These are phyloP conservation scores for Scylla paramamosain DNA, from an alignment of 1,140 invertebrate species.

Conservation along the genomic window DNA sequence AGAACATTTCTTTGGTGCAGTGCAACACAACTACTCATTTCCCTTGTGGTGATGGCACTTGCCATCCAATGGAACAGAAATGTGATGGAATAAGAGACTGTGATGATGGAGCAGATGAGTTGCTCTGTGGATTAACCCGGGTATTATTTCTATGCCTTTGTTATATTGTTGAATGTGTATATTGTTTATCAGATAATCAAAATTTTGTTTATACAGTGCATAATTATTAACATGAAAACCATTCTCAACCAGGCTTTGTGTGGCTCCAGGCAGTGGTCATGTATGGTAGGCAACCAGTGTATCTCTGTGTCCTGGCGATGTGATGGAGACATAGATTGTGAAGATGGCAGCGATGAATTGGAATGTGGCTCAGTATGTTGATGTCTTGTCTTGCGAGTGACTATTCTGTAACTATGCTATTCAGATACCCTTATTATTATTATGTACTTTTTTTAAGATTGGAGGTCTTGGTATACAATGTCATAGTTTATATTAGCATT, in stretches of 20 bases:
- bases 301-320: neutral
- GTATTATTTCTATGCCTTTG: neutral
- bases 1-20: neutral
- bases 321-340: conserved; percentile 27
- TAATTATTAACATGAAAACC: neutral
- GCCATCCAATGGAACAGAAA: neutral
- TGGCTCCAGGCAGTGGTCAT: neutral
- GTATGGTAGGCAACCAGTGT: neutral
- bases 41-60: neutral
- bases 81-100: conserved; percentile 48
- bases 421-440: no score
- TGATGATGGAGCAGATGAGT: conserved; percentile 37
- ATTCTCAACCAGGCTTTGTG: neutral
- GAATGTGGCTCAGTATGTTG: conserved; percentile 3
- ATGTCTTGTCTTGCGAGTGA: neutral
- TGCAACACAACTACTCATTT: conserved; percentile 35
- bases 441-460: no score
- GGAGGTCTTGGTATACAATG: no score
- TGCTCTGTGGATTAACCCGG: neutral
- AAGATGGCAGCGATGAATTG: conserved; percentile 32
- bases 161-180: neutral
- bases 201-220: neutral
- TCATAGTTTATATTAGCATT: no score
- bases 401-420: no score
- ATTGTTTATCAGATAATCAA: neutral